phyloP scores from a whole-genome alignment of 2,113 vertebrate genomes.

The Columba livia region DNA sequence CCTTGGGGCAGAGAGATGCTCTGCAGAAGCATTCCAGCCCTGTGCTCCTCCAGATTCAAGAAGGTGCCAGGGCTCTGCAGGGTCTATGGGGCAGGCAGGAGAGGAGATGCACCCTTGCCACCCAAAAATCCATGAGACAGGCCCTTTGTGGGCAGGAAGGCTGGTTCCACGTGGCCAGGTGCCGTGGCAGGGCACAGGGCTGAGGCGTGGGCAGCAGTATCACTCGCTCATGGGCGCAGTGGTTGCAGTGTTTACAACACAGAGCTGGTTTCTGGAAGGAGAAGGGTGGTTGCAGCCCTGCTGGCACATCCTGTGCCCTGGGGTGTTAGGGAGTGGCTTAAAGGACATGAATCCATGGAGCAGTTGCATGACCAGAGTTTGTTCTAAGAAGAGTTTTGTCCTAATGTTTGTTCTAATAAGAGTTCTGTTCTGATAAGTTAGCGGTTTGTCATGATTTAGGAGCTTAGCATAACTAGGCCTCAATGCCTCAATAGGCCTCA shows the following conservation, averaged over 20 bases:
- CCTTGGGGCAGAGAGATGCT: neutral
- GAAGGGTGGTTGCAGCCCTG: neutral
- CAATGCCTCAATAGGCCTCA: too few species aligned
- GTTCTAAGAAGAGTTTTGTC: too few species aligned
- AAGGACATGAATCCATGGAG: too few species aligned
- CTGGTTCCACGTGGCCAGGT: neutral
- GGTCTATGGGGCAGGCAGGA: neutral
- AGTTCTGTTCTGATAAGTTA: too few species aligned
- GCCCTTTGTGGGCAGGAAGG: neutral
- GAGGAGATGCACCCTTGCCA: neutral
- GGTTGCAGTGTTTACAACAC: neutral
- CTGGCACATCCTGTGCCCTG: fast-evolving
- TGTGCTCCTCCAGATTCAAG: neutral
- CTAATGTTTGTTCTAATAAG: too few species aligned
- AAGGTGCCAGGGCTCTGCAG: neutral
- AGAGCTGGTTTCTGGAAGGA: neutral
- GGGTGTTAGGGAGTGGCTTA: too few species aligned
- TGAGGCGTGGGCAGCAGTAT: slow-evolving; percentile 38
- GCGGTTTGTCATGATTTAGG: too few species aligned
- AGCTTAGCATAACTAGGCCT: too few species aligned
- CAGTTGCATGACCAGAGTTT: too few species aligned
- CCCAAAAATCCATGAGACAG: neutral
- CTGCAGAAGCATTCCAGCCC: neutral
- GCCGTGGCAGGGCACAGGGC: neutral
- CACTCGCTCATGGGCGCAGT: neutral